Base-by-base conservation (phyloP, 2,797 vertebrate species). In the Microhierax caerulescens region DNA sequence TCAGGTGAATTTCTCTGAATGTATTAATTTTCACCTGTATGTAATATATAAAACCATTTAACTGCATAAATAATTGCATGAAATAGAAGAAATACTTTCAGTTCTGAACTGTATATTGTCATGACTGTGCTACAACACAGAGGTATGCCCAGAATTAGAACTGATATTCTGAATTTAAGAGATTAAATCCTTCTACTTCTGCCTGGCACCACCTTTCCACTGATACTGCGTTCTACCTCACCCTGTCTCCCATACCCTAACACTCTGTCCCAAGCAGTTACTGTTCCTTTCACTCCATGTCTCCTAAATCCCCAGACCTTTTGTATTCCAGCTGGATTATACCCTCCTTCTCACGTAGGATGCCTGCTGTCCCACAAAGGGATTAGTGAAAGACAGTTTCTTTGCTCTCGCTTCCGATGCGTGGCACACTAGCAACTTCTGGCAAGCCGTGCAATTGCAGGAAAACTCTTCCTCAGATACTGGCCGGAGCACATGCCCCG, bases 31-130 rank as follows among this genome's bases (percentile, higher is more conserved):
- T 76, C 16, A n/a, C 48, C 28, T 30, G 5, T 2, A 8, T 15
- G 5, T 47, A 59, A 17, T 7, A 34, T 0, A 1, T 25, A 41
- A 53, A 81, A 65, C 16, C 3, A 1, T 17, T 39, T 28, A 28
- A 59, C 5, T 50, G 25, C 37, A 75, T 21, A 37, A 56, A 47
- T 32, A 60, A 51, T 70, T 34, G 27, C 51, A 60, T 24, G 13
- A 89, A 77, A 54, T 5, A 32, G 21, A 39, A 74, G 63, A 80
- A 34, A 7, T 4, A 3, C n/a, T 68, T 70, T 75, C 10, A 57
- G 0, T 51, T 50, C 34, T 74, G 45, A 67, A 27, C 34, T 17
- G 14, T 32, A 11, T 12, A 43, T 63, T 75, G 19, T 11, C 43
- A 63, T 70, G 25, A 39, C 22, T 56, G 17, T 25, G 14, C 7